Evolutionary conservation across 2,888 invertebrate species (phyloP).

Genomic region (Eutolmus rufibarbis): DNA sequence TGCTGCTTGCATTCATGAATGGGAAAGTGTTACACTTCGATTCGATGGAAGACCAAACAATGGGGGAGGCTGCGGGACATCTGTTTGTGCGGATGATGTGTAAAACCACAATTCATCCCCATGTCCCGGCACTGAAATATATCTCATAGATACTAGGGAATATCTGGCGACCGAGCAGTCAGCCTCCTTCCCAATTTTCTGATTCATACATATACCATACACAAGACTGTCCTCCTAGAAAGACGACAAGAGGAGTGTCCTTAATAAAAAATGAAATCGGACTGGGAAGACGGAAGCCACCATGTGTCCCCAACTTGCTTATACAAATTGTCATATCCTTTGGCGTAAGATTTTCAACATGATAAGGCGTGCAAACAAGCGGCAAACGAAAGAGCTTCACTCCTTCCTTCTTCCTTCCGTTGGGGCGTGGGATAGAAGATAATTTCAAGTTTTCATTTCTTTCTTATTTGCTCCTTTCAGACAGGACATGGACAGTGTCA

Average conservation of each 20-base stretch:
- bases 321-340: constrained; percentile 34
- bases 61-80: not conserved
- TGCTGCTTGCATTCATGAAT: constrained; percentile 20
- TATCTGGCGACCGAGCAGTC: not conserved
- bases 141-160: not conserved
- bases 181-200: not conserved
- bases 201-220: not conserved
- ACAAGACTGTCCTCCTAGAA: not conserved
- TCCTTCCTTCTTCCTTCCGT: not conserved
- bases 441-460: constrained; percentile 30
- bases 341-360: constrained; percentile 43
- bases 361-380: constrained; percentile 45
- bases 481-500: not conserved
- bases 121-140: not conserved
- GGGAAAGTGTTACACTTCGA: constrained; percentile 23
- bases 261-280: not conserved
- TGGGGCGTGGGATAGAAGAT: not conserved
- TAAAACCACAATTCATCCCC: not conserved
- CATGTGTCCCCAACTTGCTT: constrained; percentile 8
- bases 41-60: constrained; percentile 1
- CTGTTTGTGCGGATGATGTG: constrained; percentile 10
- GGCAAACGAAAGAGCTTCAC: not conserved
- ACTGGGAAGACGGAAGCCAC: not conserved
- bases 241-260: not conserved
- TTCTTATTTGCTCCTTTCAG: not conserved